phyloP scores from a whole-genome alignment of 2,113 vertebrate species.

The Crotalus tigris region DNA sequence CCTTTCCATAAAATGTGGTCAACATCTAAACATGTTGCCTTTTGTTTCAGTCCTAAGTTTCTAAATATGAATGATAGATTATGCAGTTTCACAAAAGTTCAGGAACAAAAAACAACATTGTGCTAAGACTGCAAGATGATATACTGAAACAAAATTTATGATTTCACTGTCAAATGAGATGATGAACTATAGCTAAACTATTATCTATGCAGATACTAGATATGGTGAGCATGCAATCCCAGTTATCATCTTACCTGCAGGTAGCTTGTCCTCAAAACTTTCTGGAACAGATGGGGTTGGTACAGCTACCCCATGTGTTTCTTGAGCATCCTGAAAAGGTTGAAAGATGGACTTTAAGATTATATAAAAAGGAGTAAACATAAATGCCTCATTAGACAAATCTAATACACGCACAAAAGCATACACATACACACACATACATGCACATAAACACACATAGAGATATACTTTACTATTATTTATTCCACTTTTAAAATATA shows the following conservation, averaged over 20 bases:
- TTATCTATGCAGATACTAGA: not conserved
- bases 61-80: not conserved
- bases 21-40: not conserved
- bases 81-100: not conserved
- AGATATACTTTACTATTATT: not conserved
- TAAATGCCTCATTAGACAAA: not conserved
- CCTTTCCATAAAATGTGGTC: not conserved
- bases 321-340: constrained; percentile 68
- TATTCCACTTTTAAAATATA: not conserved
- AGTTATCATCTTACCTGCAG: constrained; percentile 61
- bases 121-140: not conserved
- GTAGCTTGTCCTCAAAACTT: constrained; percentile 66
- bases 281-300: constrained; percentile 73
- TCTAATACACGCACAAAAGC: not conserved
- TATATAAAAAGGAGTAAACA: not conserved
- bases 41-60: not conserved
- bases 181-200: not conserved
- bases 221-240: not conserved
- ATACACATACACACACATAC: not conserved
- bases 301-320: constrained; percentile 75
- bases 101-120: not conserved
- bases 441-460: not conserved
- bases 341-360: constrained; percentile 1
- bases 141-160: not conserved
- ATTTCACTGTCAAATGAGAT: not conserved